These are phyloP conservation scores for Halesus radiatus DNA, from an alignment of 1,140 invertebrate species.

Conservation along the genomic window DNA sequence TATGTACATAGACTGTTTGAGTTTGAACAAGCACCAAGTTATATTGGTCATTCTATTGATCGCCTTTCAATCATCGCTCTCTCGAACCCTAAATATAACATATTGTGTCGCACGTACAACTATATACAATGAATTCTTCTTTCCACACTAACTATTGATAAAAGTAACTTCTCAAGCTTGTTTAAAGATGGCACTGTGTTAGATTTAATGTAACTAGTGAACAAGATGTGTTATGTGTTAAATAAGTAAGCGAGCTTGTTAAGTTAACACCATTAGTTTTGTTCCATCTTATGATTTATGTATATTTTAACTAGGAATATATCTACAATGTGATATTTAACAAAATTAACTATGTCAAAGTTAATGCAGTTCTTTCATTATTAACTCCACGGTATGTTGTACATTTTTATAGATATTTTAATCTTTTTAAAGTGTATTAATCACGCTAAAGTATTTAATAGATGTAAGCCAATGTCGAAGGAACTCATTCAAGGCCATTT, in stretches of 20 bases:
- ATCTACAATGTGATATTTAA: constrained; percentile 39
- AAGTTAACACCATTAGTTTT: constrained; percentile 14
- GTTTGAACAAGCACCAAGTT: too few species aligned
- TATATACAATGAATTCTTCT: too few species aligned
- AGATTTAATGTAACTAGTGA: too few species aligned
- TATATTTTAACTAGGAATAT: constrained; percentile 29
- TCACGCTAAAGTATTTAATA: constrained; percentile 11
- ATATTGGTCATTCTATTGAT: too few species aligned
- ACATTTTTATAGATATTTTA: constrained; percentile 37
- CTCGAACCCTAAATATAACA: too few species aligned
- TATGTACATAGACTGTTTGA: too few species aligned
- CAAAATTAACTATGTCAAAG: constrained; percentile 24
- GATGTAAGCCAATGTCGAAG: constrained; percentile 4
- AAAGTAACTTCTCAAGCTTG: too few species aligned
- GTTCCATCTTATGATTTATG: not conserved
- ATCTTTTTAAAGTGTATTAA: constrained; percentile 27
- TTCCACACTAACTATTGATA: too few species aligned
- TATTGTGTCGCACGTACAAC: too few species aligned
- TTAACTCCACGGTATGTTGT: constrained; percentile 8
- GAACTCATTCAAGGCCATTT: constrained; percentile 35
- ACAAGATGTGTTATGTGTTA: too few species aligned
- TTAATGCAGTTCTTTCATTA: constrained; percentile 3
- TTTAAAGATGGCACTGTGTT: too few species aligned
- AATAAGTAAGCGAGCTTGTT: constrained; percentile 10
- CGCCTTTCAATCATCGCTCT: too few species aligned